Evolutionary conservation across 2,888 invertebrate species (phyloP).

Genomic region (Drosophila incognita): DNA sequence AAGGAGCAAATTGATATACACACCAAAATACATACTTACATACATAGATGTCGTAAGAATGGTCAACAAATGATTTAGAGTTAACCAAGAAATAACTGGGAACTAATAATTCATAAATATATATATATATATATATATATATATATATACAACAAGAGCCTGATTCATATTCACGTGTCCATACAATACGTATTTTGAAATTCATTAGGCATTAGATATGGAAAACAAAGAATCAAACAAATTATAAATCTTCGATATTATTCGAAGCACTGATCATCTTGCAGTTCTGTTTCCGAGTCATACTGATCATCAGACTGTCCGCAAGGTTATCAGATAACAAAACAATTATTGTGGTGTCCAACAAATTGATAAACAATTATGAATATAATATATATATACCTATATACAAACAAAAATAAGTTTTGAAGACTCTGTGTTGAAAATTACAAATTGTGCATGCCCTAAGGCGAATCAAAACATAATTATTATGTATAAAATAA

Average conservation of each 20-base stretch:
- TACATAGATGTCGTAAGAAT: slow-evolving; percentile 21
- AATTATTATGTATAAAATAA: slow-evolving; percentile 66
- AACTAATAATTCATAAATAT: slow-evolving; percentile 39
- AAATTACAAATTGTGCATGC: slow-evolving; percentile 76
- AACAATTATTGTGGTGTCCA: slow-evolving; percentile 56
- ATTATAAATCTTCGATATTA: slow-evolving; percentile 23
- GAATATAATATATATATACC: slow-evolving; percentile 18
- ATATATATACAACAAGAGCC: slow-evolving; percentile 65
- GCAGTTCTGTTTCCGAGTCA: slow-evolving; percentile 22
- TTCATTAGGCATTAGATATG: slow-evolving; percentile 46
- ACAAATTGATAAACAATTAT: slow-evolving; percentile 38
- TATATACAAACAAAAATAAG: slow-evolving; percentile 26
- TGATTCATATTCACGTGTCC: slow-evolving; percentile 74
- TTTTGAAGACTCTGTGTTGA: slow-evolving; percentile 73
- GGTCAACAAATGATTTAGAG: slow-evolving; percentile 17
- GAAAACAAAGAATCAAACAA: slow-evolving; percentile 25
- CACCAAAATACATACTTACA: slow-evolving; percentile 8
- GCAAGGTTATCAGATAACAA: slow-evolving; percentile 36
- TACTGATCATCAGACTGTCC: slow-evolving; percentile 14
- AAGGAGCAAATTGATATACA: slow-evolving; percentile 41
- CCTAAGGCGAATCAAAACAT: slow-evolving; percentile 63
- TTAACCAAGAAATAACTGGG: slow-evolving; percentile 42
- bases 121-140: slow-evolving; percentile 13
- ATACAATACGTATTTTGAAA: slow-evolving; percentile 61
- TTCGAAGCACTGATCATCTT: slow-evolving; percentile 27